Evolutionary conservation across 2,888 invertebrate species (phyloP), one percentile per base, ranked within the genome.

Genomic region (Cylindroiulus punctatus): DNA sequence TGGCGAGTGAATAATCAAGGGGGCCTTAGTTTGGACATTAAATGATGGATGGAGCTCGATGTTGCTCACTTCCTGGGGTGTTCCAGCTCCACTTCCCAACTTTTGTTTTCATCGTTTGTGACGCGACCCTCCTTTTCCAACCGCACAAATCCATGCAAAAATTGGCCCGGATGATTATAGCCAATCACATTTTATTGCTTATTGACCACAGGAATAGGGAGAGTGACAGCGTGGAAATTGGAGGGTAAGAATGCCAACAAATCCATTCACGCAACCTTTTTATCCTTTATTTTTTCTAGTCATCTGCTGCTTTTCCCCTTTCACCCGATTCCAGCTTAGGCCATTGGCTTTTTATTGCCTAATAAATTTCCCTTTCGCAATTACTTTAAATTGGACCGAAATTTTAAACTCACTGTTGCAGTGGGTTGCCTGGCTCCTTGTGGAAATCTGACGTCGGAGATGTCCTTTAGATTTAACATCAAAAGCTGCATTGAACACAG

Each of bases 1-100:
- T 81, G 81, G 81, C 36, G 81, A 81, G 36, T 36, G 30, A 81
- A 81, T 81, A 81, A 81, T 81, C 81, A 81, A 81, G 36, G 52
- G 52, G 30, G 81, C 81, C 81, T 36, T 81, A 81, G 17, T 81
- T 26, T 81, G 2, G 81, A 30, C 81, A 81, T 81, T 26, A 81
- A 81, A 81, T 81, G 81, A 81, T 81, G 81, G 30, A 81, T 81
- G 36, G 81, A 30, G 52, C n/a, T 52, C 52, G n/a, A 52, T 52
- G 52, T 52, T 52, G 52, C 52, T 52, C 52, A 52, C 52, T 52
- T 52, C 52, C 52, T 52, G 52, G 19, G 19, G 19, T 19, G 14
- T 52, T 52, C 52, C 12, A 52, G 52, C 52, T 7, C 7, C 19
- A 52, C n/a, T 52, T 52, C 52, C 52, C 52, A 52, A 52, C 52